Evolutionary conservation across 2,113 vertebrate species (phyloP).

Genomic region (Dasypus novemcinctus): DNA sequence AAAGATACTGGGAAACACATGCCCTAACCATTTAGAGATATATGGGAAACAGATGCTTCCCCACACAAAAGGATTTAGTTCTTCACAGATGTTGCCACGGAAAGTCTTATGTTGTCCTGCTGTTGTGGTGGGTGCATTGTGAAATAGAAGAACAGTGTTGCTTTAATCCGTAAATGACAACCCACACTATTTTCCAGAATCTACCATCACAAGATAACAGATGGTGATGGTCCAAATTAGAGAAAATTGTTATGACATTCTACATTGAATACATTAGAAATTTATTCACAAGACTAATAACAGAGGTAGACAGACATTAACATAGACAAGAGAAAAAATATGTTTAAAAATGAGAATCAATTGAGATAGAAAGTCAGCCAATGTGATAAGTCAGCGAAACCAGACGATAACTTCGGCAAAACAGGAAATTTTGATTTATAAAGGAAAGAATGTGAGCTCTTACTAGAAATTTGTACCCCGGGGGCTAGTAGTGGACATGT

Average conservation of each 20-base stretch:
- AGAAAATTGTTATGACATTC: neutral
- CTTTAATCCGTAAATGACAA: constrained; percentile 6
- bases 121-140: neutral
- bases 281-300: constrained; percentile 45
- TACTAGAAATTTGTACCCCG: neutral
- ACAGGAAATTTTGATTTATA: neutral
- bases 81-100: constrained; percentile 46
- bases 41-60: constrained; percentile 53
- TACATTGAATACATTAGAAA: constrained; percentile 1
- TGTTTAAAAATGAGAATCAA: neutral
- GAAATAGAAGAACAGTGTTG: neutral
- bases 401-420: neutral
- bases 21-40: neutral
- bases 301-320: constrained; percentile 14
- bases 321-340: neutral
- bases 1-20: constrained; percentile 38
- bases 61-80: constrained; percentile 29
- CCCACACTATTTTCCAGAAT: constrained; percentile 8
- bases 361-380: neutral
- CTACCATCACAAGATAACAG: constrained; percentile 14
- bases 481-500: neutral
- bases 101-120: constrained; percentile 22
- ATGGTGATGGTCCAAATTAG: neutral
- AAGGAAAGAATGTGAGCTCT: neutral
- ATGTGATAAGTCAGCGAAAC: neutral